These are phyloP conservation scores for Apis laboriosa DNA, from an alignment of 1,140 invertebrate genomes.

Conservation along the genomic window DNA sequence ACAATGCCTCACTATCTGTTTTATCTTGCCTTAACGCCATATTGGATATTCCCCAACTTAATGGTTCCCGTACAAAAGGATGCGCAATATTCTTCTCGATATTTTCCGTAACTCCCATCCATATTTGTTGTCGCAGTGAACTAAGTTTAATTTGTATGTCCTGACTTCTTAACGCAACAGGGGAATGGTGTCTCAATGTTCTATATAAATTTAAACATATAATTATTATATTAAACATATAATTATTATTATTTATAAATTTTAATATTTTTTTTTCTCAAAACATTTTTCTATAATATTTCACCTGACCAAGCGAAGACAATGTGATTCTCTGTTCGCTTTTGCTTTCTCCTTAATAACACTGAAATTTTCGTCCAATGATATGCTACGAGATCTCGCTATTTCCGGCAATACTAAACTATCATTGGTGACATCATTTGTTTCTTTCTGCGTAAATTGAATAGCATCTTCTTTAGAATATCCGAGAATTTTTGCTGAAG, in stretches of 20 bases:
- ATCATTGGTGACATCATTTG: conserved; percentile 1
- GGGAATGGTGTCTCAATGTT: conserved; percentile 66
- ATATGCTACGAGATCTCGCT: conserved; percentile 80
- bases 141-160: conserved; percentile 83
- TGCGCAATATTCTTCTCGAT: conserved; percentile 45
- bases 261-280: not conserved
- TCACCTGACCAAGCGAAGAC: conserved; percentile 72
- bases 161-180: conserved; percentile 72
- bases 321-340: conserved; percentile 78
- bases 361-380: conserved; percentile 79
- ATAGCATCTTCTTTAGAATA: conserved; percentile 32
- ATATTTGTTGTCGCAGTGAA: conserved; percentile 82
- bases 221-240: too few species aligned
- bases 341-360: conserved; percentile 71
- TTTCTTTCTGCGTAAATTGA: conserved; percentile 31
- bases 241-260: too few species aligned
- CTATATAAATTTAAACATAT: conserved; percentile 43
- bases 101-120: conserved; percentile 78
- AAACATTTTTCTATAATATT: not conserved
- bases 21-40: conserved; percentile 80
- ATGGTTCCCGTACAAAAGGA: conserved; percentile 71
- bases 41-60: conserved; percentile 84
- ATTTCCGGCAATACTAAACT: conserved; percentile 64
- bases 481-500: conserved; percentile 1
- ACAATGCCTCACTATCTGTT: conserved; percentile 81